Conservation (phyloP, 2,797 vertebrate species). For the Schizothorax lantsangensis region DNA sequence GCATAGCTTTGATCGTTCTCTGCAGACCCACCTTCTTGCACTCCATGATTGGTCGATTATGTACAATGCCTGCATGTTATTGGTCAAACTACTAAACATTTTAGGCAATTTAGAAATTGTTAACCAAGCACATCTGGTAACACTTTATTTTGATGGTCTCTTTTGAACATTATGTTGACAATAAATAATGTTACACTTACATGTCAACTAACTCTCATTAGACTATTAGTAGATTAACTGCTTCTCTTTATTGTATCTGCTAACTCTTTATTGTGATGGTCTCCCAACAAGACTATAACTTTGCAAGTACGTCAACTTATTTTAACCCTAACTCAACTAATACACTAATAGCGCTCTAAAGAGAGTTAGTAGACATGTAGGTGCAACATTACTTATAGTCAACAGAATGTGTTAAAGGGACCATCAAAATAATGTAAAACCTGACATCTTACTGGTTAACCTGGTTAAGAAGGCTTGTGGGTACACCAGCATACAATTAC, state of each 20-base stretch:
- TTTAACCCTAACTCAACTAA: background rate
- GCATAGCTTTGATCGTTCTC: background rate
- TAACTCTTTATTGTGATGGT: no score
- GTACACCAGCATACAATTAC: background rate
- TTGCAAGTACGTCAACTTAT: no score
- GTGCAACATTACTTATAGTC: background rate
- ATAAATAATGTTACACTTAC: no score
- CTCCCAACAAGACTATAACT: no score
- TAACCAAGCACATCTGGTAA: background rate
- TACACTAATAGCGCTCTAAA: background rate
- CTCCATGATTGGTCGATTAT: background rate
- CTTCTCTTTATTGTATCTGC: no score
- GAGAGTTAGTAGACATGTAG: background rate
- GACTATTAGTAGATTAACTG: no score
- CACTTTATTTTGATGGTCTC: no score
- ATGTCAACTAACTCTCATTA: no score
- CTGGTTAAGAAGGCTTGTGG: background rate
- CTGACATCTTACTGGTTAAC: background rate
- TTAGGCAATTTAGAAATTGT: background rate
- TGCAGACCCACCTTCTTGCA: background rate
- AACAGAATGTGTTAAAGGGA: background rate
- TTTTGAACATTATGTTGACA: no score
- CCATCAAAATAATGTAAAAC: background rate
- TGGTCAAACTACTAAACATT: background rate
- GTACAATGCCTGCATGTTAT: background rate